A percentile compares a stretch with the other conserved stretches of the same genome.
These are phyloP conservation scores for Coptodon bakossiorum DNA, from an alignment of 2,113 vertebrate species.

Conservation along the genomic window DNA sequence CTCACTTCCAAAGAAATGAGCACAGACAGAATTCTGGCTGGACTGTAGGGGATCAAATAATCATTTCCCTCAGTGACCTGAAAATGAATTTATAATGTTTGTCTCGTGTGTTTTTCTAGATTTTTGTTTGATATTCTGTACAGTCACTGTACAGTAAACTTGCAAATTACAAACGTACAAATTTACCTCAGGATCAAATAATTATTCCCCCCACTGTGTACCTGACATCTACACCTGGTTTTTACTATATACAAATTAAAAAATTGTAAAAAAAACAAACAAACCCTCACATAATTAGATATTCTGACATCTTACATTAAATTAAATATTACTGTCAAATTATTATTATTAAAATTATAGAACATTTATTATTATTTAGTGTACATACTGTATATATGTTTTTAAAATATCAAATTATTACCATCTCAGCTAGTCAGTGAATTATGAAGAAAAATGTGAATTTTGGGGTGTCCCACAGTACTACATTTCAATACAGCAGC, in stretches of 20 bases:
- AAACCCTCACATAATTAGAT: background rate
- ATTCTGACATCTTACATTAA: background rate
- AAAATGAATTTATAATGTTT: background rate
- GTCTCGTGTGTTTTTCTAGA: background rate
- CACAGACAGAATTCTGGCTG: background rate
- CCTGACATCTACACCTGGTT: background rate
- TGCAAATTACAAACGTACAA: background rate
- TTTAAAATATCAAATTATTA: background rate
- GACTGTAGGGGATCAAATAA: background rate
- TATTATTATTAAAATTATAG: background rate
- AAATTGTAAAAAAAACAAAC: background rate
- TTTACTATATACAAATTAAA: background rate
- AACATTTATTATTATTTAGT: background rate
- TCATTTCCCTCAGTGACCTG: background rate
- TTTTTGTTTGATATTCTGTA: background rate
- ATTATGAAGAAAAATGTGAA: background rate
- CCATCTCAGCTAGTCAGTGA: background rate
- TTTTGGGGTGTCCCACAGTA: background rate
- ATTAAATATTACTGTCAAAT: background rate
- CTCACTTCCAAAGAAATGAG: background rate
- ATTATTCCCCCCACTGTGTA: background rate
- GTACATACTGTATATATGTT: background rate
- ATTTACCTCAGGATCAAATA: background rate
- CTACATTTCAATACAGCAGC: background rate
- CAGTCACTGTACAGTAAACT: background rate